Evolutionary conservation across 2,888 invertebrate species (phyloP), one percentile per base, ranked within the genome.

Genomic region (Cyrtodaria siliqua): DNA sequence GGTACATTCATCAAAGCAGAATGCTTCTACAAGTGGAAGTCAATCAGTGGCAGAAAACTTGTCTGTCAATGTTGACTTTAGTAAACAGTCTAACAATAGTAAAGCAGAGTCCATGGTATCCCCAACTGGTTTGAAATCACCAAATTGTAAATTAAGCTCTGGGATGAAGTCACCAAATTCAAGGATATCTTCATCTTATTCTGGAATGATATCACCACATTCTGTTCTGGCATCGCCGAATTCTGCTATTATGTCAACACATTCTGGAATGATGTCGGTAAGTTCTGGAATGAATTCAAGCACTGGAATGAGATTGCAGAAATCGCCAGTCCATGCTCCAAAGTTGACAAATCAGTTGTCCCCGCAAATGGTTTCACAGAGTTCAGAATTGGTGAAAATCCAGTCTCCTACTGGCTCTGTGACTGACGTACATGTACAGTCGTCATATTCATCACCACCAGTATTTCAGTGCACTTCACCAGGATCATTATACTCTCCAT

Each of bases 351-450:
- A 33, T 4, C 66, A 29, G 29, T 23, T 56, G n/a, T 56, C 66
- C 26, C 57, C 66, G 2, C 29, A 33, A 12, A 33, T 44, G 49
- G 56, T 24, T 47, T 38, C 66, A 29, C 38, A 44, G n/a, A 50
- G 20, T 27, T n/a, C 59, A 26, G 59, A 49, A 50, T 18, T 73
- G 29, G 67, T 73, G 26, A 61, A 60, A 27, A 73, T 73, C 55
- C 73, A 73, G 50, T 67, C 67, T n/a, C 73, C 73, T 0, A 52
- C 60, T 29, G 67, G 73, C 12, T 33, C 6, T 33, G 4, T 33
- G 33, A 8, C 33, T 8, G 33, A 33, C 12, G 12, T 33, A 33
- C 33, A 38, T 20, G 20, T 18, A 42, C 42, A 18, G 14, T 57
- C 57, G 18, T 20, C 47, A 56, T 29, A 56, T 42, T 44, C 61